Evolutionary conservation across 2,888 invertebrate species (phyloP).

Genomic region (Meiosimyza platycephala): DNA sequence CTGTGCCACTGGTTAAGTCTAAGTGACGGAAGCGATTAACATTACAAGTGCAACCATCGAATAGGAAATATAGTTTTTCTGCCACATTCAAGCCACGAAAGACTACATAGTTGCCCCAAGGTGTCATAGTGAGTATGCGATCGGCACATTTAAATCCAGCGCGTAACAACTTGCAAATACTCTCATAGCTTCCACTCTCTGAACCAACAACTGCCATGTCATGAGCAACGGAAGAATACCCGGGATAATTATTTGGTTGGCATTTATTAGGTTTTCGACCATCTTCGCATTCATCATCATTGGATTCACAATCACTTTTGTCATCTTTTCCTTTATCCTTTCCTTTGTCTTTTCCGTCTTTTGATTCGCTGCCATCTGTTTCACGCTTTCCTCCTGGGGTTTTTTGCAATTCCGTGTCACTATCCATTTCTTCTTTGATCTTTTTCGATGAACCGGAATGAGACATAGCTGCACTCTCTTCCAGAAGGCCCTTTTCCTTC

Average conservation of each 20-base stretch:
- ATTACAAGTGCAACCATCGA: slow-evolving; percentile 64
- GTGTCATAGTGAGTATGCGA: slow-evolving; percentile 62
- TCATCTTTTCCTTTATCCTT: background rate
- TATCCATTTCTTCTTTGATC: no score
- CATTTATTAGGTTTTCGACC: slow-evolving; percentile 32
- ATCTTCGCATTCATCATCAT: background rate
- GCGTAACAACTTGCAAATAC: slow-evolving; percentile 55
- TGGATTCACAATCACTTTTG: background rate
- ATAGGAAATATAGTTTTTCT: slow-evolving; percentile 52
- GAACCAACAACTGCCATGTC: slow-evolving; percentile 63
- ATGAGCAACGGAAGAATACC: slow-evolving; percentile 51
- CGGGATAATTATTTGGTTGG: slow-evolving; percentile 58
- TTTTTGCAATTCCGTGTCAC: background rate
- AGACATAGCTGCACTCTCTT: no score
- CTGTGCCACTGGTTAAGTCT: slow-evolving; percentile 62
- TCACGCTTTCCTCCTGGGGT: background rate
- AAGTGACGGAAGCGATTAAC: slow-evolving; percentile 61
- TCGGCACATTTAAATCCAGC: slow-evolving; percentile 60
- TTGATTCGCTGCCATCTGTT: background rate
- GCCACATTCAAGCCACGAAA: slow-evolving; percentile 48
- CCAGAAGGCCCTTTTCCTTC: no score
- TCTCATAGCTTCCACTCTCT: slow-evolving; percentile 61
- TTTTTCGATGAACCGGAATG: no score
- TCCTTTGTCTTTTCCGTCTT: background rate
- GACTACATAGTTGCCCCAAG: slow-evolving; percentile 64